These are phyloP conservation scores for Sebastes schlegelii DNA, from an alignment of 2,113 vertebrate species.

Conservation along the genomic window DNA sequence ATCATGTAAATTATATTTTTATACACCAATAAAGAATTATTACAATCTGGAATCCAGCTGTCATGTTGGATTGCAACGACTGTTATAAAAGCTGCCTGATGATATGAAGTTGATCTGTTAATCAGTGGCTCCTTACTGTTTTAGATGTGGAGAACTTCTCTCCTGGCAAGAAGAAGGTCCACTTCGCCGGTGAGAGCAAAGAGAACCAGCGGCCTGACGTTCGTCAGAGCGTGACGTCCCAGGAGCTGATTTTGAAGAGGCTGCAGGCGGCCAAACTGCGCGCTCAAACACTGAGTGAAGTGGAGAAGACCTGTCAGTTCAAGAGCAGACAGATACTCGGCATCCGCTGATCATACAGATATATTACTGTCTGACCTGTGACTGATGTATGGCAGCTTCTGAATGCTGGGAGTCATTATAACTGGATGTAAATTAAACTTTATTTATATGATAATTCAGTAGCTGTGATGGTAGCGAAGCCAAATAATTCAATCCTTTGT, in stretches of 20 bases:
- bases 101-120: neutral
- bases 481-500: neutral
- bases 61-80: neutral
- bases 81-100: neutral
- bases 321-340: conserved; percentile 91
- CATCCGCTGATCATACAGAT: conserved; percentile 83
- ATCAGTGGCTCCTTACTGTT: conserved; percentile 46
- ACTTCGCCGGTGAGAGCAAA: conserved; percentile 87
- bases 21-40: conserved; percentile 45
- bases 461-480: conserved; percentile 4
- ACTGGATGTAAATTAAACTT: conserved; percentile 44
- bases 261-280: conserved; percentile 87
- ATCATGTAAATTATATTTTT: conserved; percentile 67
- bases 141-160: conserved; percentile 83
- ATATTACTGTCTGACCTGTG: neutral
- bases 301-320: conserved; percentile 87
- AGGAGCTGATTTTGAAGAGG: conserved; percentile 85
- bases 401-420: conserved; percentile 6
- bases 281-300: conserved; percentile 83
- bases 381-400: conserved; percentile 17
- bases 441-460: conserved; percentile 38
- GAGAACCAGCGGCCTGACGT: conserved; percentile 80
- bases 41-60: neutral
- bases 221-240: conserved; percentile 57
- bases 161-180: conserved; percentile 89